These are phyloP conservation scores for Pedetes capensis DNA, from an alignment of 2,113 vertebrate genomes.

Conservation along the genomic window DNA sequence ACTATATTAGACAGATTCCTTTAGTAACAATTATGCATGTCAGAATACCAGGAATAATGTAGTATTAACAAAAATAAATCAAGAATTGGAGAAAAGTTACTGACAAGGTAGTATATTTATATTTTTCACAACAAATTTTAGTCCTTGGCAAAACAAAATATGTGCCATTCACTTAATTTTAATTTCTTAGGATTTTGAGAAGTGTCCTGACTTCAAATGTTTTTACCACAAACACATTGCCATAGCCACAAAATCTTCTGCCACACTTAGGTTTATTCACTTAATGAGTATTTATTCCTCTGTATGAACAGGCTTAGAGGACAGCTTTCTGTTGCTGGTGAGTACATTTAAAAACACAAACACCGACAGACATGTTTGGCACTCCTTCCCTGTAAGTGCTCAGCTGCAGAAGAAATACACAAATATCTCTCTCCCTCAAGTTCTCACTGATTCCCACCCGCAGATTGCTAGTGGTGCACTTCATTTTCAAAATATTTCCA, in stretches of 20 bases:
- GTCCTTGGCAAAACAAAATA: conserved; percentile 46
- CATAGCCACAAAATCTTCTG: not conserved
- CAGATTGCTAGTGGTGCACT: not conserved
- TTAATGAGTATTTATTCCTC: conserved; percentile 23
- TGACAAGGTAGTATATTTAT: conserved; percentile 46
- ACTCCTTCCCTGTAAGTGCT: not conserved
- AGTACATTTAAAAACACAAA: conserved; percentile 27
- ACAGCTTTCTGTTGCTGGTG: conserved; percentile 9
- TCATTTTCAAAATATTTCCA: conserved; percentile 37
- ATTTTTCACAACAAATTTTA: conserved; percentile 1
- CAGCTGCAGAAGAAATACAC: not conserved
- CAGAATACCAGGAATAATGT: conserved; percentile 48
- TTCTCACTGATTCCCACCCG: not conserved
- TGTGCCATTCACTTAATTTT: conserved; percentile 38
- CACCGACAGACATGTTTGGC: not conserved
- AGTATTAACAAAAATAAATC: conserved; percentile 49
- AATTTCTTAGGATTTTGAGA: conserved; percentile 49
- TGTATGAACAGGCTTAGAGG: not conserved
- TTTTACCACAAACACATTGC: conserved; percentile 34
- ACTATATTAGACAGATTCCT: conserved; percentile 42
- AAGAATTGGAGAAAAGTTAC: conserved; percentile 49
- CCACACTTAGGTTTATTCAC: not conserved
- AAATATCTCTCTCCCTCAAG: not conserved
- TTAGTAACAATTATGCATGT: conserved; percentile 55
- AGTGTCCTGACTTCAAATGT: not conserved